A percentile compares a stretch with the other conserved stretches of the same genome.
Evolutionary conservation across 2,797 vertebrate species (phyloP).

Genomic region (Malacoraja senta): DNA sequence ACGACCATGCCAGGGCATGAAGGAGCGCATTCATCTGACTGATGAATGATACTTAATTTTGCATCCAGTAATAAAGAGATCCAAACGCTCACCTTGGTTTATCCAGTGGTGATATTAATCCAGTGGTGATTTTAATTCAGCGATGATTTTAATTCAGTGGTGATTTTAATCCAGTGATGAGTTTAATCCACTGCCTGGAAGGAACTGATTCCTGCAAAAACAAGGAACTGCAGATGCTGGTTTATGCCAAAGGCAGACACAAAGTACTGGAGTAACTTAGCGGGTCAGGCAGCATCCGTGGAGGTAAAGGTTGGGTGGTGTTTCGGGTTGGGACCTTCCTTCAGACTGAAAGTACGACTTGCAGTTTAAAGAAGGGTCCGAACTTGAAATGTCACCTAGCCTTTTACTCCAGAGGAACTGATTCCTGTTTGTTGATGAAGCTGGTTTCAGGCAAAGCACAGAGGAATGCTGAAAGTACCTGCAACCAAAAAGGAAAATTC

Average conservation of each 20-base stretch:
- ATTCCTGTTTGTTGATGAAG: neutral
- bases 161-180: neutral
- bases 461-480: neutral
- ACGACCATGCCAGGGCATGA: neutral
- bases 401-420: neutral
- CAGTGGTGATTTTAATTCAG: no score
- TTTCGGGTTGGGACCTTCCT: no score
- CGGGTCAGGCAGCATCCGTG: no score
- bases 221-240: no score
- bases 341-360: no score
- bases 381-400: no score
- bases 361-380: no score
- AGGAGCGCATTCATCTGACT: neutral
- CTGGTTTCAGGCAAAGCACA: neutral
- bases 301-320: no score
- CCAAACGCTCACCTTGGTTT: neutral
- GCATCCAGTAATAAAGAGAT: neutral
- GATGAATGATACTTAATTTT: neutral
- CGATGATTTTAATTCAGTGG: neutral
- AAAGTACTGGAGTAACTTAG: no score
- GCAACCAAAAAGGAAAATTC: no score
- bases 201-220: neutral
- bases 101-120: neutral
- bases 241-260: no score
- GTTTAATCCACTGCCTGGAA: no score